Evolutionary conservation across 2,888 invertebrate genomes (phyloP).

Genomic region (Andrena haemorrhoa): DNA sequence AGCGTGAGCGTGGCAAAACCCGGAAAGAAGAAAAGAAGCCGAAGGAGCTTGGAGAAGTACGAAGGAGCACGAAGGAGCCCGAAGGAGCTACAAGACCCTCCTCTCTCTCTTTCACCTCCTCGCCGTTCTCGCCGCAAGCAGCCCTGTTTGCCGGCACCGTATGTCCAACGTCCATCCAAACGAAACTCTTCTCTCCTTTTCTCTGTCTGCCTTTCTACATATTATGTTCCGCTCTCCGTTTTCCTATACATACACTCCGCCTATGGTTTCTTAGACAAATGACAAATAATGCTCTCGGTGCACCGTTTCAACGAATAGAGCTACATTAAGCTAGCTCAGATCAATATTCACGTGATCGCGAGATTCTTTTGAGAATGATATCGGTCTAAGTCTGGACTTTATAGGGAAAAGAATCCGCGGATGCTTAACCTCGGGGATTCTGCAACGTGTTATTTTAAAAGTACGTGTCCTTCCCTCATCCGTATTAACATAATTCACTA

Average conservation of each 20-base stretch:
- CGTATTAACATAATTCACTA: conserved; percentile 2
- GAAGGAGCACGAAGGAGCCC: conserved; percentile 65
- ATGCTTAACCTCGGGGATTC: neutral
- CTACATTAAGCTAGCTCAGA: conserved; percentile 9
- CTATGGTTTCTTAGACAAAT: conserved; percentile 25
- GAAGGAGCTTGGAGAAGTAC: conserved; percentile 68
- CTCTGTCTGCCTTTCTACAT: conserved; percentile 18
- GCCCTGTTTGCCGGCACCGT: conserved; percentile 39
- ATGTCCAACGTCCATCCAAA: conserved; percentile 20
- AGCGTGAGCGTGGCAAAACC: conserved; percentile 69
- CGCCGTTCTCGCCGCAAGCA: conserved; percentile 41
- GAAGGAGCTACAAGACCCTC: conserved; percentile 61
- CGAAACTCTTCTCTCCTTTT: conserved; percentile 30
- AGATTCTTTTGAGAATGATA: neutral
- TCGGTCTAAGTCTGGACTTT: neutral
- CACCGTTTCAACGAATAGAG: conserved; percentile 9
- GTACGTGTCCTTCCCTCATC: neutral
- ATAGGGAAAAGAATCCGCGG: neutral
- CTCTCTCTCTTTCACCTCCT: conserved; percentile 39
- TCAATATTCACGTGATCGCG: neutral
- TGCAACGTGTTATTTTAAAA: conserved; percentile 2
- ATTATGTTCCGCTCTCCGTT: conserved; percentile 25
- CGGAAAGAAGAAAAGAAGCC: conserved; percentile 70
- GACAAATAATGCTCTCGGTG: no score
- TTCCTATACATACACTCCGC: neutral